Base-by-base conservation (phyloP, 1,140 invertebrate genomes). In the Tetramorium parvispinum region DNA sequence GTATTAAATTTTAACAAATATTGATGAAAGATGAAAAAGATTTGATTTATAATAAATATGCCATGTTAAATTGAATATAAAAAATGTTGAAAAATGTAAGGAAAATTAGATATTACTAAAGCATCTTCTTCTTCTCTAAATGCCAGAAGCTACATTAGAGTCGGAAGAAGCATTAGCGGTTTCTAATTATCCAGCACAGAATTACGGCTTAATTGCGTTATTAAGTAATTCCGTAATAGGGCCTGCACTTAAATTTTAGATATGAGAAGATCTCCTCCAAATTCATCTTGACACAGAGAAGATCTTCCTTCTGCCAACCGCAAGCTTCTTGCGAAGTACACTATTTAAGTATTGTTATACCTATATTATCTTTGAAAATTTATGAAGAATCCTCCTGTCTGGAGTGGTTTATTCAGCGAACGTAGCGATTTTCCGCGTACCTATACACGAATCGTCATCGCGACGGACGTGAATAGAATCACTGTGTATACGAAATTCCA, bases 391-490 rank as follows among this genome's bases (percentile, higher is more conserved):
- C 57, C 32, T 18, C 16, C 13, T 46, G 40, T 46, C 37, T 49
- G 27, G 7, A 10, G 68, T 16, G 6, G 68, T 75, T 82, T 83
- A 83, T 83, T 59, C 79, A 70, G 1, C n/a, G n/a, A 59, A 83
- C 27, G 79, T 75, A 73, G 51, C 51, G 40, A 83, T 83, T 83
- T 71, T 75, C 68, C n/a, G 40, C 3, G 61, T 24, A 32, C 46
- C 18, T 53, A 37, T 79, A 65, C 59, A 27, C 3, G 13, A 82
- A 66, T 24, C 79, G 16, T 83, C 79, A 82, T 59, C 66, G 40
- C 68, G 53, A 40, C n/a, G 51, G n/a, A 81, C 68, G 68, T 83
- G 79, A 83, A 83, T 75, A 24, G 79, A 73, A 83, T 83, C 53
- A 73, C 24, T 21, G 68, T 46, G 53, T 82, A 82, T 32, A 59